phyloP scores from a whole-genome alignment of 2,888 invertebrate species.

The Boloria selene region DNA sequence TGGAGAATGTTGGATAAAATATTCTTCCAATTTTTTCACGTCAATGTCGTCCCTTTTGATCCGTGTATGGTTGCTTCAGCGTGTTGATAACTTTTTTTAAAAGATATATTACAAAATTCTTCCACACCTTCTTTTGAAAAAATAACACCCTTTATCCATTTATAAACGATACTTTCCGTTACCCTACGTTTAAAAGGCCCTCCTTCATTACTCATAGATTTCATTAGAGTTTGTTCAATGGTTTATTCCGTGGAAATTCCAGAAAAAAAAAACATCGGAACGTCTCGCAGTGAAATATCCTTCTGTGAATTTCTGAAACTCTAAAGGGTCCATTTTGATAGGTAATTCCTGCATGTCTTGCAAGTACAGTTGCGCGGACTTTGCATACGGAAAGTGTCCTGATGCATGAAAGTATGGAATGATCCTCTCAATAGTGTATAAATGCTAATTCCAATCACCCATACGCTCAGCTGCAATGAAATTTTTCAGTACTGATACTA shows the following conservation, averaged over 20 bases:
- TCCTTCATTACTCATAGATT: too few relatives aligned
- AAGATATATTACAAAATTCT: constrained; percentile 40
- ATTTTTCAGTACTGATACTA: constrained; percentile 47
- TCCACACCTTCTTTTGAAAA: constrained; percentile 39
- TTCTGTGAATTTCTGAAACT: constrained; percentile 35
- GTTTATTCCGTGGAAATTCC: constrained; percentile 41
- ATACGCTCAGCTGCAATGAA: constrained; percentile 49
- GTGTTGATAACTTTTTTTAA: constrained; percentile 23
- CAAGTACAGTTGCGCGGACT: constrained; percentile 36
- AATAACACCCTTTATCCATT: constrained; percentile 31
- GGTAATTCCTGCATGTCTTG: constrained; percentile 33
- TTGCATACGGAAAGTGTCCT: constrained; percentile 24
- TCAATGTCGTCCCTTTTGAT: constrained; percentile 35
- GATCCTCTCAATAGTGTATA: constrained; percentile 38
- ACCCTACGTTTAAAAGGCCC: constrained; percentile 32
- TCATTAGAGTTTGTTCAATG: constrained; percentile 40
- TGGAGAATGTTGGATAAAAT: constrained; percentile 7
- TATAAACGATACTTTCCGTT: constrained; percentile 37
- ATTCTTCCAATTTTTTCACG: constrained; percentile 17
- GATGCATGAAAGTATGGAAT: constrained; percentile 22
- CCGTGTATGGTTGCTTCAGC: constrained; percentile 37
- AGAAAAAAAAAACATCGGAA: constrained; percentile 38
- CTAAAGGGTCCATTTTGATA: constrained; percentile 31
- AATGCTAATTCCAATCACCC: constrained; percentile 49
- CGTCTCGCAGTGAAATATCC: constrained; percentile 34